These are phyloP conservation scores for Neocloeon triangulifer DNA, from an alignment of 1,140 invertebrate species.

Conservation along the genomic window DNA sequence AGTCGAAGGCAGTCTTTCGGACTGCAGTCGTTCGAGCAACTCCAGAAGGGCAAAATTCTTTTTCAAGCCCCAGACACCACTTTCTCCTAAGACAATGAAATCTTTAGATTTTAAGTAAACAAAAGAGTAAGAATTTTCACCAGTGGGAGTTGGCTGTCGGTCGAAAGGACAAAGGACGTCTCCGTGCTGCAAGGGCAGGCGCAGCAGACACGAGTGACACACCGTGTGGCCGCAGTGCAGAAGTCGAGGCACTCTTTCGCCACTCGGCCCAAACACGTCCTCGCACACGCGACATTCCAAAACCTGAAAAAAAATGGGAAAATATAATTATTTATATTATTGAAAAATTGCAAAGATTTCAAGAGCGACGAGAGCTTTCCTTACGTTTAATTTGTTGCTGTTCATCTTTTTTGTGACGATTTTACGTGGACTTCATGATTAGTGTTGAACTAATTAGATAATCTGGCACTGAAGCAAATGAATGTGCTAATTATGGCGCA, in stretches of 20 bases:
- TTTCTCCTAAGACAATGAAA: conserved; percentile 15
- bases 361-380: too few relatives aligned
- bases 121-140: conserved; percentile 11
- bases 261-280: conserved; percentile 32
- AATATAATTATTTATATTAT: too few relatives aligned
- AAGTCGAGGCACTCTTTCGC: conserved; percentile 32
- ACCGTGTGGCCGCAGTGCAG: conserved; percentile 36
- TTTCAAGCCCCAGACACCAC: conserved; percentile 33
- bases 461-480: too few relatives aligned
- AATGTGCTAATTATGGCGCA: too few relatives aligned
- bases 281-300: conserved; percentile 37
- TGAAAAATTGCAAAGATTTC: too few relatives aligned
- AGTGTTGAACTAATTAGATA: too few relatives aligned
- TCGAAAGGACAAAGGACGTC: conserved; percentile 35
- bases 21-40: conserved; percentile 28
- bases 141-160: conserved; percentile 29
- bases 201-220: conserved; percentile 31
- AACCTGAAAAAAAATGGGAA: too few relatives aligned
- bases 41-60: conserved; percentile 40
- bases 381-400: too few relatives aligned
- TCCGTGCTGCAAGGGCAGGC: conserved; percentile 21
- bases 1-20: neutral
- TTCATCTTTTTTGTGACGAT: too few relatives aligned
- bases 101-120: conserved; percentile 1
- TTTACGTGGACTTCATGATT: too few relatives aligned